These are phyloP conservation scores for Pelodiscus sinensis DNA, from an alignment of 2,113 vertebrate species.

Conservation along the genomic window DNA sequence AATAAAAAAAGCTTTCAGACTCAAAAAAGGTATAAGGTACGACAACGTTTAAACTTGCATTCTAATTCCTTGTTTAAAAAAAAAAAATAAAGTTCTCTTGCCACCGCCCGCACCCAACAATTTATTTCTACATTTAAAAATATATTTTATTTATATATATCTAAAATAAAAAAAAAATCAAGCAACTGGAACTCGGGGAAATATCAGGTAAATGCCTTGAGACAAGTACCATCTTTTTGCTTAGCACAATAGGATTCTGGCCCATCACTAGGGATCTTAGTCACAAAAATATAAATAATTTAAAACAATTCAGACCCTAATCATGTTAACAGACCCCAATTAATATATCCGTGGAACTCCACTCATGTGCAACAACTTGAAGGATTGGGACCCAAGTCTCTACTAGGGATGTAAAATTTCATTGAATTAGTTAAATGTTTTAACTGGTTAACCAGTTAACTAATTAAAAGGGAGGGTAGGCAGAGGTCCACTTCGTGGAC, in stretches of 20 bases:
- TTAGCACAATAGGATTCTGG: neutral
- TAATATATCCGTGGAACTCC: neutral
- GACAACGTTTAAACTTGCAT: too few relatives aligned
- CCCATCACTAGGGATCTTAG: neutral
- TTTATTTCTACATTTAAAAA: neutral
- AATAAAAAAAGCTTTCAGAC: neutral
- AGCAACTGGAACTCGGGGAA: neutral
- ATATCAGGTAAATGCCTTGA: neutral
- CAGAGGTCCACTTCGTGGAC: too few relatives aligned
- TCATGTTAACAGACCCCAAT: neutral
- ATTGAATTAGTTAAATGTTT: too few relatives aligned
- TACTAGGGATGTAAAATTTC: too few relatives aligned
- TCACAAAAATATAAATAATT: neutral
- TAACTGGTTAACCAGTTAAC: too few relatives aligned
- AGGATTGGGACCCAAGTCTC: neutral
- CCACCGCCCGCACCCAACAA: too few relatives aligned
- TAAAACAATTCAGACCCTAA: neutral
- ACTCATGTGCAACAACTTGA: neutral
- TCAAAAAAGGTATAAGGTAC: neutral
- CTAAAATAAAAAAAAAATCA: neutral
- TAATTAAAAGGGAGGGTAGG: too few relatives aligned
- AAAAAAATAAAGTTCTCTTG: neutral
- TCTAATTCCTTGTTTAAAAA: too few relatives aligned
- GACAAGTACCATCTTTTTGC: neutral
- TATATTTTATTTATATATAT: too few relatives aligned